These are phyloP conservation scores for Collichthys lucidus DNA, from an alignment of 2,113 vertebrate species.

Conservation along the genomic window DNA sequence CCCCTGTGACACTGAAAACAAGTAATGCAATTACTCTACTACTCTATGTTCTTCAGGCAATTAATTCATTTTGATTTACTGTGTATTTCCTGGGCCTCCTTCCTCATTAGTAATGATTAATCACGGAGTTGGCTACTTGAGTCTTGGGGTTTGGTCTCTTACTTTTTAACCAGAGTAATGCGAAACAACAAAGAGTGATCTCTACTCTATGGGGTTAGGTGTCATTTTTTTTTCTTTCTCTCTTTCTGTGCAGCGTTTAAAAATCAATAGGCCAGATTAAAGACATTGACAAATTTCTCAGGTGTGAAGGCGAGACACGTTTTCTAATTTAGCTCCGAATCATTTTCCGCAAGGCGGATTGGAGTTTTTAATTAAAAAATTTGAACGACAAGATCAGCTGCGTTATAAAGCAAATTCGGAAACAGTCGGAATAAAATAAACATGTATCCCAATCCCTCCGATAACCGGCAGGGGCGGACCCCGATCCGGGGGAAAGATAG, in stretches of 20 bases:
- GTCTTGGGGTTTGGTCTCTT: constrained; percentile 54
- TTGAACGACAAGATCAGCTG: constrained; percentile 40
- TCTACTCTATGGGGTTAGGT: neutral
- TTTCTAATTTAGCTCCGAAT: constrained; percentile 22
- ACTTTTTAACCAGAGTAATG: constrained; percentile 30
- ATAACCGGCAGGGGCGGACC: constrained; percentile 31
- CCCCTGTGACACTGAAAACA: constrained; percentile 66
- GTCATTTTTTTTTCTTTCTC: neutral
- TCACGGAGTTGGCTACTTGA: constrained; percentile 51
- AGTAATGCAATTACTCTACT: constrained; percentile 70
- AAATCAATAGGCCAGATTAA: constrained; percentile 44
- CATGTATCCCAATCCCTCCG: constrained; percentile 30
- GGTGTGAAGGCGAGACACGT: constrained; percentile 36
- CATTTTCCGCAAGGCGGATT: neutral
- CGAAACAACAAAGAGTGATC: constrained; percentile 11
- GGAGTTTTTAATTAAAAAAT: constrained; percentile 34
- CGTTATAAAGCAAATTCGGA: constrained; percentile 49
- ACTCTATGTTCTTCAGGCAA: constrained; percentile 67
- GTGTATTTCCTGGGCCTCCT: constrained; percentile 73
- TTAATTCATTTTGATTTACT: constrained; percentile 82
- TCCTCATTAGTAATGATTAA: constrained; percentile 83
- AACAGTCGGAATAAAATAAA: constrained; percentile 49
- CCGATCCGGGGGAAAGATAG: constrained; percentile 60
- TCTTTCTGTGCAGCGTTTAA: neutral
- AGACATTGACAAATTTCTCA: constrained; percentile 45